These are phyloP conservation scores for Alosa sapidissima DNA, from an alignment of 2,797 vertebrate species.

Conservation along the genomic window DNA sequence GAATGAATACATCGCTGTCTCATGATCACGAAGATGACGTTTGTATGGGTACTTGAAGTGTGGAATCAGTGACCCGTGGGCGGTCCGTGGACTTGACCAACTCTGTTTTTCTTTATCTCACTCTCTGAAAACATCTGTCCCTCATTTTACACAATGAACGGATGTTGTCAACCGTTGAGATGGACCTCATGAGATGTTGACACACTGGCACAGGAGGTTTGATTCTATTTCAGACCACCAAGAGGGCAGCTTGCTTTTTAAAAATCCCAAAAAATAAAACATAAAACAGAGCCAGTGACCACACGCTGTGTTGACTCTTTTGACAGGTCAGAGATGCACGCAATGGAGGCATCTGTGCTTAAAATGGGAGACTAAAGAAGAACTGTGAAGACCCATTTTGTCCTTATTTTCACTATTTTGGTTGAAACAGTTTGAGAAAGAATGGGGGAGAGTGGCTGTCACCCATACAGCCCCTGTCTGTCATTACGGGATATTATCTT, in stretches of 20 bases:
- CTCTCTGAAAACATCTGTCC: neutral
- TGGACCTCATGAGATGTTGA: neutral
- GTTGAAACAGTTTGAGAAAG: slow-evolving; percentile 25
- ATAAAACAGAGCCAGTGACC: neutral
- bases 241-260: neutral
- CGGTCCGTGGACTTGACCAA: neutral
- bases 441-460: slow-evolving; percentile 20
- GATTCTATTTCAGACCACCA: neutral
- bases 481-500: slow-evolving; percentile 41
- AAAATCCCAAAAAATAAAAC: neutral
- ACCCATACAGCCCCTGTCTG: neutral
- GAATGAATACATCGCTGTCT: too few species aligned
- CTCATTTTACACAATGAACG: neutral
- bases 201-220: neutral
- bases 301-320: neutral
- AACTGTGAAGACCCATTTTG: slow-evolving; percentile 14
- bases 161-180: neutral
- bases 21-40: neutral
- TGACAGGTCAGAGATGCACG: slow-evolving; percentile 39
- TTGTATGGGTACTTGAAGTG: neutral
- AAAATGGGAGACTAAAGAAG: slow-evolving; percentile 22
- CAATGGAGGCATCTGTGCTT: slow-evolving; percentile 37
- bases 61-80: neutral
- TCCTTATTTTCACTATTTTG: slow-evolving; percentile 29
- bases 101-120: neutral